Evolutionary conservation across 2,113 vertebrate species (phyloP).

Genomic region (Dascyllus trimaculatus): DNA sequence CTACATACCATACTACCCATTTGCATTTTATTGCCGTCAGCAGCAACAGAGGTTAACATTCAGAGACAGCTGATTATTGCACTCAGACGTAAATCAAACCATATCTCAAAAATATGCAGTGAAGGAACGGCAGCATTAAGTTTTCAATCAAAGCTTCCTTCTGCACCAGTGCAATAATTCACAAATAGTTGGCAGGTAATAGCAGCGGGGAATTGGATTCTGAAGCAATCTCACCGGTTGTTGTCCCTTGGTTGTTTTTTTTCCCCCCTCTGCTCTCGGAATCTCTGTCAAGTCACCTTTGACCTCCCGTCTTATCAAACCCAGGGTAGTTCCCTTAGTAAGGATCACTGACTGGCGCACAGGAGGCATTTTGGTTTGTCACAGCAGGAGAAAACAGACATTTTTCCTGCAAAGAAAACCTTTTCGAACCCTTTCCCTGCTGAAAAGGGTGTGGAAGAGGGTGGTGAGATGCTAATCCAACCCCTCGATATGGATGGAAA

Average conservation of each 20-base stretch:
- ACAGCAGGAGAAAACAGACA: no score
- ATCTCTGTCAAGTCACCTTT: constrained; percentile 27
- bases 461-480: neutral
- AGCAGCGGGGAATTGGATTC: constrained; percentile 5
- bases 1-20: no score
- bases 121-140: neutral
- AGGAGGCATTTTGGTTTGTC: no score
- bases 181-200: constrained; percentile 3
- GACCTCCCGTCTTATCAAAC: constrained; percentile 14
- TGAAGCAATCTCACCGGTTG: constrained; percentile 23
- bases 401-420: no score
- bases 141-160: constrained; percentile 5
- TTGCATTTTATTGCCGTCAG: neutral
- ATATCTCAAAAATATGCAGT: neutral
- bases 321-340: neutral
- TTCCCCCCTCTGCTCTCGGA: neutral
- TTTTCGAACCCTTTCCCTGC: neutral
- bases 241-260: neutral
- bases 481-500: constrained; percentile 47
- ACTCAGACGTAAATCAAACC: neutral
- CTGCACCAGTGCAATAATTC: constrained; percentile 17
- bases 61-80: neutral
- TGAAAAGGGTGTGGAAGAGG: neutral
- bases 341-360: constrained; percentile 2
- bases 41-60: rapidly evolving